A percentile compares a stretch with the other conserved stretches of the same genome.
Conservation (phyloP, 2,113 vertebrate species). For the Thomomys bottae region DNA sequence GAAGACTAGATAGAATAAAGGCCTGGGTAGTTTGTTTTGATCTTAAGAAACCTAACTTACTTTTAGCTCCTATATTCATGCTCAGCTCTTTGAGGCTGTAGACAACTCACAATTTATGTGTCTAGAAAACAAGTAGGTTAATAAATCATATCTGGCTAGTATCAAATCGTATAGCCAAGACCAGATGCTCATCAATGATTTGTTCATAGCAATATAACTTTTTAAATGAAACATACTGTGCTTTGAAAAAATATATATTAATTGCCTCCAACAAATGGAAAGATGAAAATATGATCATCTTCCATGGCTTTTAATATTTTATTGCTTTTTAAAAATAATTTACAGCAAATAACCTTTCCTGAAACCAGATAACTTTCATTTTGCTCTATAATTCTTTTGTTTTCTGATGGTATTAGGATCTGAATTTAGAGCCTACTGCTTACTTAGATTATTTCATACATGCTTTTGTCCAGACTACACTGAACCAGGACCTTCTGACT, state of each 20-base stretch:
- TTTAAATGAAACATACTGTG: background rate
- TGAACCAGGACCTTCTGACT: too few species aligned
- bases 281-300: background rate
- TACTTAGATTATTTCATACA: too few species aligned
- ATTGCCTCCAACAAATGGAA: background rate
- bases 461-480: too few species aligned
- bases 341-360: slow-evolving; percentile 5
- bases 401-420: too few species aligned
- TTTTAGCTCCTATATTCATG: background rate
- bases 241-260: slow-evolving; percentile 18
- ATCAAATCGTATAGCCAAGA: background rate
- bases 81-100: background rate
- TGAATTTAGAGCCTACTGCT: too few species aligned
- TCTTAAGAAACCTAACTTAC: background rate
- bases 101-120: background rate
- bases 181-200: background rate
- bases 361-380: background rate
- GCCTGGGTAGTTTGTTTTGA: background rate
- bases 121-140: background rate
- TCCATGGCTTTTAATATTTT: slow-evolving; percentile 27
- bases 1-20: background rate
- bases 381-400: background rate
- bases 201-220: background rate
- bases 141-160: background rate
- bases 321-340: slow-evolving; percentile 26